Evolutionary conservation across 2,888 invertebrate genomes (phyloP).

Genomic region (Tetragonula carbonaria): DNA sequence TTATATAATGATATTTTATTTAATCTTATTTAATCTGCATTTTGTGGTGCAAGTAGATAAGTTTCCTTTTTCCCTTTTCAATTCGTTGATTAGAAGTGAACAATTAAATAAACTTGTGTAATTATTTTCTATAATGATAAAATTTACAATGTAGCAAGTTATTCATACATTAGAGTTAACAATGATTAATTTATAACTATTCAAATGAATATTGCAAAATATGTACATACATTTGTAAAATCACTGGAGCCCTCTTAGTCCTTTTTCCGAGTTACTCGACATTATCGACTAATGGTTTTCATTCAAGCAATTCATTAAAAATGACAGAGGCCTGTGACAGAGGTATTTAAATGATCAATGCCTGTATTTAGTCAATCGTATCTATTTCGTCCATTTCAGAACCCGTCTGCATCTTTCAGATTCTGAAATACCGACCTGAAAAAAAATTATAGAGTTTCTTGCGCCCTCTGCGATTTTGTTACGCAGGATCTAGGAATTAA

Average conservation of each 20-base stretch:
- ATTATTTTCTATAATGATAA: neutral
- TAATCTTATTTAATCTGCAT: neutral
- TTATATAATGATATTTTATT: neutral
- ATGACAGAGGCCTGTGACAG: too few species aligned
- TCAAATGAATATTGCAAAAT: too few species aligned
- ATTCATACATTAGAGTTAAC: neutral
- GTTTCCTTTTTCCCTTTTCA: neutral
- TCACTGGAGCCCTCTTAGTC: too few species aligned
- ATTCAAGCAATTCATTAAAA: too few species aligned
- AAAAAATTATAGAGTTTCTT: neutral
- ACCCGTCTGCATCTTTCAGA: neutral
- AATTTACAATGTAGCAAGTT: neutral
- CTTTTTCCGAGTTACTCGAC: too few species aligned
- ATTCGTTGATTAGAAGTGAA: neutral
- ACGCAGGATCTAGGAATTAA: too few species aligned
- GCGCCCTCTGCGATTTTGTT: neutral
- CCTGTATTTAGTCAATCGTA: too few species aligned
- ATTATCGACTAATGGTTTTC: too few species aligned
- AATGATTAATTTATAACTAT: neutral
- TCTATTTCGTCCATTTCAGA: neutral
- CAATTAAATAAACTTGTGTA: neutral
- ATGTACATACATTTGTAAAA: too few species aligned
- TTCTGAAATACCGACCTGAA: neutral
- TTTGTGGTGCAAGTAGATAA: neutral
- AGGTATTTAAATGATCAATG: too few species aligned